Conservation (phyloP, 1,140 invertebrate species). For the Harlomillsia oculata region DNA sequence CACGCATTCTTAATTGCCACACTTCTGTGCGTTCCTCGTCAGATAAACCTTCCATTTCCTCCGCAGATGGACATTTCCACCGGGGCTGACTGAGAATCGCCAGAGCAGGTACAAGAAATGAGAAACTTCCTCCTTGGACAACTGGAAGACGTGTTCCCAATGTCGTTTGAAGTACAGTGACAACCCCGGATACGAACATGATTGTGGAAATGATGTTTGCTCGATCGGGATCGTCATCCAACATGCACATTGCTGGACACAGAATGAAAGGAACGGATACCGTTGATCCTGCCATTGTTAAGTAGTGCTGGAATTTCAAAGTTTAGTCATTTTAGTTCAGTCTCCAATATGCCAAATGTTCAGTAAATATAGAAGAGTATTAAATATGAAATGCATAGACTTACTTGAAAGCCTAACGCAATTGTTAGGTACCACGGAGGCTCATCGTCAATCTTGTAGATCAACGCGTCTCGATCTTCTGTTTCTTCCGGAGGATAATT, state of each 20-base stretch:
- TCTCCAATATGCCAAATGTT: neutral
- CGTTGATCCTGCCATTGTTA: conserved; percentile 79
- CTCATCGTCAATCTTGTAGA: conserved; percentile 68
- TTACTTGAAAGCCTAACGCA: conserved; percentile 65
- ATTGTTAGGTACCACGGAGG: conserved; percentile 74
- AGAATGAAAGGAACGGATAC: conserved; percentile 75
- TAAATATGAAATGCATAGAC: conserved; percentile 38
- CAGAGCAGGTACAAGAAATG: conserved; percentile 44
- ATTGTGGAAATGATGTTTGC: conserved; percentile 44
- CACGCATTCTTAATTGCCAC: conserved; percentile 44
- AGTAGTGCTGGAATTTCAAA: conserved; percentile 59
- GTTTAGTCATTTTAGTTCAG: neutral
- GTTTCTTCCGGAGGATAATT: neutral
- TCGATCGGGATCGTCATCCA: conserved; percentile 37
- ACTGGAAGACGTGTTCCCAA: conserved; percentile 47
- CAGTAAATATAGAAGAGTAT: conserved; percentile 7
- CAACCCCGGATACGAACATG: conserved; percentile 46
- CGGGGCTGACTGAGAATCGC: conserved; percentile 42
- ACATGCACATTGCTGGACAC: conserved; percentile 52
- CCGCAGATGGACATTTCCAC: conserved; percentile 38
- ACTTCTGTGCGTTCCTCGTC: neutral
- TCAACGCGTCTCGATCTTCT: conserved; percentile 59
- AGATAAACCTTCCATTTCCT: neutral
- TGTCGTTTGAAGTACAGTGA: conserved; percentile 45
- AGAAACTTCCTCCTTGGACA: conserved; percentile 45